Evolutionary conservation across 2,113 vertebrate species (phyloP).

Genomic region (Quiscalus mexicanus): DNA sequence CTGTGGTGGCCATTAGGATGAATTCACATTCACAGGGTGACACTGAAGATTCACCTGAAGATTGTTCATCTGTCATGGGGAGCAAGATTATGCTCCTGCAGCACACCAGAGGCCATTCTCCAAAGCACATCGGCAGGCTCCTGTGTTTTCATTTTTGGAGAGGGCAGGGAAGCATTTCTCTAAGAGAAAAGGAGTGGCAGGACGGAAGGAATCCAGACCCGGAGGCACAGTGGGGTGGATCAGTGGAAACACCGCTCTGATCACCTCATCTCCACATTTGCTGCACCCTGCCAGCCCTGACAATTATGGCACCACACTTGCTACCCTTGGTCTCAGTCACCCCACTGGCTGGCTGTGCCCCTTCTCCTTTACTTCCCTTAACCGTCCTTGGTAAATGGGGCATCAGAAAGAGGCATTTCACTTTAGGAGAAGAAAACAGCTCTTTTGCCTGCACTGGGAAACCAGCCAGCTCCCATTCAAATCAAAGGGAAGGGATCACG

Average conservation of each 20-base stretch:
- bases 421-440: neutral
- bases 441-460: neutral
- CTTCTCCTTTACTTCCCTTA: neutral
- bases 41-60: accelerated
- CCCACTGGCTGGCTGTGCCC: neutral
- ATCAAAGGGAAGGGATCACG: neutral
- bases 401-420: neutral
- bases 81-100: accelerated
- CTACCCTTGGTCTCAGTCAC: neutral
- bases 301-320: neutral
- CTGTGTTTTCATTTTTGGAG: neutral
- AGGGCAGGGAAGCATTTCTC: neutral
- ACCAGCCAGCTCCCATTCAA: neutral
- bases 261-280: neutral
- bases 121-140: neutral
- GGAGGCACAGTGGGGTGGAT: neutral
- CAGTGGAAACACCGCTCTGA: accelerated
- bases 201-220: neutral
- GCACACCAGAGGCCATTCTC: neutral
- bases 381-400: accelerated
- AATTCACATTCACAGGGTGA: accelerated
- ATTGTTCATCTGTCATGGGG: accelerated
- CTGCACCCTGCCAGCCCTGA: neutral
- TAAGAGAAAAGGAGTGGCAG: neutral
- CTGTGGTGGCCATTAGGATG: accelerated